Base-by-base conservation (phyloP, 2,113 vertebrate species). In the Seriola rivoliana region DNA sequence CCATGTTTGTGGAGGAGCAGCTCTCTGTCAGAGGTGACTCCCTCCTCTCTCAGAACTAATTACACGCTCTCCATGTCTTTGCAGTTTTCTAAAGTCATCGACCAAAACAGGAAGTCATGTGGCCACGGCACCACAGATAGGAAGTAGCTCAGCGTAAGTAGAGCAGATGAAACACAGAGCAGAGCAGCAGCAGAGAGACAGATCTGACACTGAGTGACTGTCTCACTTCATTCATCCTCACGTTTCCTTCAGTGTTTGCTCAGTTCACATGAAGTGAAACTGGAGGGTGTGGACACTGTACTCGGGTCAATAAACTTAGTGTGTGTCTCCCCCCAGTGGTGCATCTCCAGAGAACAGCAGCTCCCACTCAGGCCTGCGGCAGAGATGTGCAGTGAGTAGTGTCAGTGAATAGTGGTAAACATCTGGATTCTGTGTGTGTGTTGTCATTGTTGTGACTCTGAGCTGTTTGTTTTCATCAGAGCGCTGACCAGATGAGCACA, bases 31-130 rank as follows among this genome's bases (percentile, higher is more conserved):
- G 29, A 48, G 59, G 74, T 54, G 1, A 19, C 75, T 59, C 75
- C 60, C 68, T 29, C 21, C 40, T 44, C 13, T 16, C 13, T 75
- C 54, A 1, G 23, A 8, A 87, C 52, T 75, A 64, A 79, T 77
- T 29, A 78, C 60, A 44, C 0, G 3, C 57, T 66, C 23, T 25
- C 54, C 5, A 25, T 84, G 60, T 85, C 58, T 89, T 92, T 83
- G 17, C 90, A 97, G 96, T 91, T 89, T 94, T 81, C 89, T 93
- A 88, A 96, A 95, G 93, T 63, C 90, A 16, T 88, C 90, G 29
- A 55, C 65, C 88, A 95, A 94, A 94, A 90, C 95, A 93, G 95
- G 95, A 96, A 95, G 92, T 93, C 83, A 89, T 71, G 86, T 80
- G 81, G 50, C 85, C 59, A 14, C 89, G 13, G 17, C 88, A 12